phyloP scores from a whole-genome alignment of 2,888 invertebrate species.

The Helicoverpa assulta region DNA sequence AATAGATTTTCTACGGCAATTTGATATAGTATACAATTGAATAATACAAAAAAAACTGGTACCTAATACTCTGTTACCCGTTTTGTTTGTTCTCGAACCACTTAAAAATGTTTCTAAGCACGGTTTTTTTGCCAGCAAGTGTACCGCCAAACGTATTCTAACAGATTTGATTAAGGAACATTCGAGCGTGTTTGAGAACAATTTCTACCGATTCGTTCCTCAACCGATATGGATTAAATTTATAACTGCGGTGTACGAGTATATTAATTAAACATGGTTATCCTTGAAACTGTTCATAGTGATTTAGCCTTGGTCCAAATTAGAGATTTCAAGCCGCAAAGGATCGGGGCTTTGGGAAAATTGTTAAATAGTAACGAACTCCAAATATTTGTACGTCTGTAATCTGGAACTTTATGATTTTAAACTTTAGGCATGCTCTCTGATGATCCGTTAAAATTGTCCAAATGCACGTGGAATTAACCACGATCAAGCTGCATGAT shows the following conservation, averaged over 20 bases:
- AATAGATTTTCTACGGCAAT: slow-evolving; percentile 63
- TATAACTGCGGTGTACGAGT: slow-evolving; percentile 37
- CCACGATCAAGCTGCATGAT: neutral
- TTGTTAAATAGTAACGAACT: slow-evolving; percentile 41
- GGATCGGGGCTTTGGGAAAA: slow-evolving; percentile 26
- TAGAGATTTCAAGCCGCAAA: slow-evolving; percentile 52
- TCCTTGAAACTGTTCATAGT: slow-evolving; percentile 59
- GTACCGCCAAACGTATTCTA: slow-evolving; percentile 52
- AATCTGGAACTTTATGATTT: slow-evolving; percentile 19
- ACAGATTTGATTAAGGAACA: slow-evolving; percentile 36
- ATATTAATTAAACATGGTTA: slow-evolving; percentile 41
- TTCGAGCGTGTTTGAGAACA: slow-evolving; percentile 45
- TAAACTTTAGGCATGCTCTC: slow-evolving; percentile 18
- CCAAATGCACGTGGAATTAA: neutral
- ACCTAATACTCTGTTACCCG: slow-evolving; percentile 39
- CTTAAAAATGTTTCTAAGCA: slow-evolving; percentile 45
- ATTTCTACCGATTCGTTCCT: slow-evolving; percentile 58
- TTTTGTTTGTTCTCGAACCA: slow-evolving; percentile 59
- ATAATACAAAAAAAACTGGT: slow-evolving; percentile 38
- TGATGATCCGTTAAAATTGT: neutral
- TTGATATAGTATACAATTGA: slow-evolving; percentile 62
- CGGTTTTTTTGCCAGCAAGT: slow-evolving; percentile 36
- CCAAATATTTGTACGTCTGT: slow-evolving; percentile 39
- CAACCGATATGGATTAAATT: slow-evolving; percentile 51
- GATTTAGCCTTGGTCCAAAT: slow-evolving; percentile 31